A percentile compares a stretch with the other conserved stretches of the same genome.
These are phyloP conservation scores for Laticauda colubrina DNA, from an alignment of 2,113 vertebrate genomes.

Conservation along the genomic window DNA sequence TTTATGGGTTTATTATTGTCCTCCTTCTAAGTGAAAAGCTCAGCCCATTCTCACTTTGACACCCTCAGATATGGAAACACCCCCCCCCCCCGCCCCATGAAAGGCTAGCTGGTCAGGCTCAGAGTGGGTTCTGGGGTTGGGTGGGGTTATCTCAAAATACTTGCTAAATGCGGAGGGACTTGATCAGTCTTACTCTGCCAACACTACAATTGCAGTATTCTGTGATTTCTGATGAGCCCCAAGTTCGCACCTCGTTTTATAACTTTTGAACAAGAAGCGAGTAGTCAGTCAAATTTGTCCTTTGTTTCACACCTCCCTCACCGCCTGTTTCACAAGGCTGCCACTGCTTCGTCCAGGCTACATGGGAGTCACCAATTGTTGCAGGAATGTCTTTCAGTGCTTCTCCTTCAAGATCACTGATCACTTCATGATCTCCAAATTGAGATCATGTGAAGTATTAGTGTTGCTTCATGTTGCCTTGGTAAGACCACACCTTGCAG, in stretches of 20 bases:
- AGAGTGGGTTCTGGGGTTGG: background rate
- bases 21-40: background rate
- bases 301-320: background rate
- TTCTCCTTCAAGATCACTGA: background rate
- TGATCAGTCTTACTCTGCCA: background rate
- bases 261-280: background rate
- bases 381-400: background rate
- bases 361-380: background rate
- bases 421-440: too few relatives aligned
- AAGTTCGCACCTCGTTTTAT: background rate
- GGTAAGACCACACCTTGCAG: too few relatives aligned
- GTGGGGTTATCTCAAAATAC: background rate
- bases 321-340: background rate
- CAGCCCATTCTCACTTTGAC: background rate
- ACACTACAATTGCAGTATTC: background rate
- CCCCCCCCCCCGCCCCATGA: accelerated
- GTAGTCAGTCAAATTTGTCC: background rate
- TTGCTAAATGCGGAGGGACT: background rate
- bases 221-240: background rate
- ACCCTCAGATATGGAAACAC: background rate
- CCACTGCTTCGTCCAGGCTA: background rate
- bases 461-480: too few relatives aligned
- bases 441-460: too few relatives aligned
- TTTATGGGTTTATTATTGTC: background rate
- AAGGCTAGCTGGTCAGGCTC: background rate